Evolutionary conservation across 2,113 vertebrate species (phyloP), one percentile per base, ranked within the genome.

Genomic region (Patagioenas fasciata): DNA sequence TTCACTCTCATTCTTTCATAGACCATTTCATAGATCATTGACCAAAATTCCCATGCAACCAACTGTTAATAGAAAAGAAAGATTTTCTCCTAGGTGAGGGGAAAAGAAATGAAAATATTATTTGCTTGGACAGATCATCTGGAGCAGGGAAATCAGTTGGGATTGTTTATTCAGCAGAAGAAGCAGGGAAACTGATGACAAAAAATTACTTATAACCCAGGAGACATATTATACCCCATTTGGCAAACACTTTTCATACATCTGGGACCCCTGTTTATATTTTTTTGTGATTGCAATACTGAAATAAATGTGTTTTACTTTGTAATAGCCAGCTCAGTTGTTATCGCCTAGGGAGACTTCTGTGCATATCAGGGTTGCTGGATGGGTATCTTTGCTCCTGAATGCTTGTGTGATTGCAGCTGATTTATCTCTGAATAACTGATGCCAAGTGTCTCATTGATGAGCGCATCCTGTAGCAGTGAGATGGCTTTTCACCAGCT

Each of bases 71-170:
- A 72, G 61, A 47, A 91, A 81, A 61, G 36, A n/a, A 78, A 56
- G 19, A 67, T 91, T 87, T 91, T 31, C 50, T 91, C 38, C 32
- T 72, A 48, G 57, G 71, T 53, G 57, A 80, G 44, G 62, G 57
- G 36, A 44, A 88, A 71, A 88, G 25, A 79, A 89, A 96, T 72
- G 38, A 89, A 84, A 94, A 93, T 23, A 74, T 82, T 7, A 72
- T 85, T 93, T 85, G 44, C 85, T 85, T 70, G 66, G 74, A 79
- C 70, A 89, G 78, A 69, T 92, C 53, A 57, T 44, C 62, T 54
- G 66, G 79, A 89, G 79, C 66, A 64, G 78, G 54, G 50, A 90
- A 81, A 74, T 91, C 44, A 84, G 38, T 6, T 53, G 74, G 77
- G 66, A 62, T 74, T 88, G 25, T 88, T 92, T 83, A 79, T 77